Conservation (phyloP, 2,888 invertebrate genomes). For the Tenodera sinensis region DNA sequence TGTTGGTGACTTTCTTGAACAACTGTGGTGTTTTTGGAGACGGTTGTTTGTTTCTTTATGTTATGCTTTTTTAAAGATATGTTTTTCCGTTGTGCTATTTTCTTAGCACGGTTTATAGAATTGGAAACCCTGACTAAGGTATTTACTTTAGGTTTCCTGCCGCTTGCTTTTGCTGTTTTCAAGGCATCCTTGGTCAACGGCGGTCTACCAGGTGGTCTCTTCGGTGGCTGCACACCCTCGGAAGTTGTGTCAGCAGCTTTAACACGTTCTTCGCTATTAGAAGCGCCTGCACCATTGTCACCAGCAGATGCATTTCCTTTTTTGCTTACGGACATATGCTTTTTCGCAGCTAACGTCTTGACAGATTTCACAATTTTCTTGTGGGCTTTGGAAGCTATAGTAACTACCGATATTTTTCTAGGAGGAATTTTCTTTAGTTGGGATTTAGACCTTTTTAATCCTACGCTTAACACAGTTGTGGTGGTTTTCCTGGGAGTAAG, state of each 20-base stretch:
- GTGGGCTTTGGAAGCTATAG: neutral
- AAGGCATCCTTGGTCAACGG: neutral
- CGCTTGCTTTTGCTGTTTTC: neutral
- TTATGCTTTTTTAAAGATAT: neutral
- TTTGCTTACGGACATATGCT: neutral
- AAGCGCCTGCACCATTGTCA: neutral
- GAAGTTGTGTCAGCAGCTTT: neutral
- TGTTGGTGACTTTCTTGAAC: neutral
- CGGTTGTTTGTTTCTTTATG: neutral
- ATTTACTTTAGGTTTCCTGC: neutral
- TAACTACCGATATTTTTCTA: neutral
- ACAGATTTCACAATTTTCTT: constrained; percentile 3
- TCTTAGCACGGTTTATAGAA: neutral
- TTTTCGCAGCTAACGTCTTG: neutral
- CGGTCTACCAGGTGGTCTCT: neutral
- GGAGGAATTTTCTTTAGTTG: neutral
- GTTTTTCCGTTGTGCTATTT: neutral
- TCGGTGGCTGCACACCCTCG: neutral
- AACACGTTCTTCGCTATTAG: neutral
- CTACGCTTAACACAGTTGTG: neutral
- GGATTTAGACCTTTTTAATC: neutral
- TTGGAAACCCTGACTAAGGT: neutral
- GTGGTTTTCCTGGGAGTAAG: neutral
- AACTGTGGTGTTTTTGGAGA: neutral
- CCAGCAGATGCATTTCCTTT: neutral